Evolutionary conservation across 1,140 invertebrate species (phyloP).

Genomic region (Pteromalus puparum): DNA sequence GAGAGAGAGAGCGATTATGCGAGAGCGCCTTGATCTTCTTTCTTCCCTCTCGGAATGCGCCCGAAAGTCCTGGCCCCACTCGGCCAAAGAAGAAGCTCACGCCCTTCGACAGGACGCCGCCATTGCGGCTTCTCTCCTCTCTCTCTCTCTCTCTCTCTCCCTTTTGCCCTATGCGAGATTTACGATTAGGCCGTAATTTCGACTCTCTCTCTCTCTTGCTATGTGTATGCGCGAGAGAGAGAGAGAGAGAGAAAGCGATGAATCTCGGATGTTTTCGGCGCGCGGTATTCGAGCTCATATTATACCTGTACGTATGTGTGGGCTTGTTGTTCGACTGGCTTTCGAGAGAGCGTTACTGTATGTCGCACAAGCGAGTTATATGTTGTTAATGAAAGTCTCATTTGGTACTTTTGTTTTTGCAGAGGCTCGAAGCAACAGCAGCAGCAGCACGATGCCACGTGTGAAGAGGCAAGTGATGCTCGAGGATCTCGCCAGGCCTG

Average conservation of each 20-base stretch:
- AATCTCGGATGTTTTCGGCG: constrained; percentile 24
- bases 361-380: background rate
- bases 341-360: background rate
- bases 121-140: constrained; percentile 45
- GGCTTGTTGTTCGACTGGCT: constrained; percentile 1
- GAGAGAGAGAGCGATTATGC: constrained; percentile 40
- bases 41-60: constrained; percentile 44
- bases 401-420: constrained; percentile 41
- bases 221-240: background rate
- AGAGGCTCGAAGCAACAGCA: constrained; percentile 58
- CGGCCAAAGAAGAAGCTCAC: constrained; percentile 36
- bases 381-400: constrained; percentile 26
- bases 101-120: constrained; percentile 50
- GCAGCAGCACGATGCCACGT: constrained; percentile 71
- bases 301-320: background rate
- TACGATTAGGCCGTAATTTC: constrained; percentile 51
- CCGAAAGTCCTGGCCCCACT: constrained; percentile 46
- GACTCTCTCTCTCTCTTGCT: background rate
- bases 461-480: constrained; percentile 73
- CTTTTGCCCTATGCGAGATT: constrained; percentile 50
- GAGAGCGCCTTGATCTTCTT: constrained; percentile 45
- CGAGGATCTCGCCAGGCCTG: constrained; percentile 73
- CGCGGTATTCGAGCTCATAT: background rate
- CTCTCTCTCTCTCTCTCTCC: constrained; percentile 46
- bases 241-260: constrained; percentile 8